Evolutionary conservation across 2,888 invertebrate genomes (phyloP).

Genomic region (Napeogenes inachia): DNA sequence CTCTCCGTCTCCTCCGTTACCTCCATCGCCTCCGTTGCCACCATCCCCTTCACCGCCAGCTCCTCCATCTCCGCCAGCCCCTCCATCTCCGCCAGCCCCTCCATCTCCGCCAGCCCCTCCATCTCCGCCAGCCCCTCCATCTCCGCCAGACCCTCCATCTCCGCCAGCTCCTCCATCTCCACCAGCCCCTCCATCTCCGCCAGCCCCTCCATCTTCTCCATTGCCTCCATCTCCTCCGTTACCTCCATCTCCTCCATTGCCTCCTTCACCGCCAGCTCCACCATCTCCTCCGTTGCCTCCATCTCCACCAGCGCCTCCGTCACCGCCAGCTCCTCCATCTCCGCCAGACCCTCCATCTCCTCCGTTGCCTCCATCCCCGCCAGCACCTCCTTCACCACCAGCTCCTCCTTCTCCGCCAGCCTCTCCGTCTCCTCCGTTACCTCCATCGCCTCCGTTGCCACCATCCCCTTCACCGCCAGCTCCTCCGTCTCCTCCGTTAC

Average conservation of each 20-base stretch:
- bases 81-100: neutral
- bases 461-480: neutral
- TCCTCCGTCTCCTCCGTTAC: too few relatives aligned
- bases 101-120: too few relatives aligned
- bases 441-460: neutral
- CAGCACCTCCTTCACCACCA: neutral
- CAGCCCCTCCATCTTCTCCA: slow-evolving; percentile 10
- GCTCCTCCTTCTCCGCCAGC: too few relatives aligned
- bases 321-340: slow-evolving; percentile 9
- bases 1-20: neutral
- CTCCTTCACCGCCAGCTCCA: neutral
- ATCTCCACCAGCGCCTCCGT: neutral
- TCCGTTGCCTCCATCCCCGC: slow-evolving; percentile 8
- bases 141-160: neutral
- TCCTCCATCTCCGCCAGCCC: neutral
- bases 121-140: neutral
- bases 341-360: slow-evolving; percentile 15
- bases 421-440: neutral
- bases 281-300: neutral
- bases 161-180: neutral
- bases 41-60: slow-evolving; percentile 5
- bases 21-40: slow-evolving; percentile 11
- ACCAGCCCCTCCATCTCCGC: neutral
- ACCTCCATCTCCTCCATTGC: slow-evolving; percentile 12
- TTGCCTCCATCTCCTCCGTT: slow-evolving; percentile 12